Conservation (phyloP, 2,888 invertebrate species). For the Euclidia mi region DNA sequence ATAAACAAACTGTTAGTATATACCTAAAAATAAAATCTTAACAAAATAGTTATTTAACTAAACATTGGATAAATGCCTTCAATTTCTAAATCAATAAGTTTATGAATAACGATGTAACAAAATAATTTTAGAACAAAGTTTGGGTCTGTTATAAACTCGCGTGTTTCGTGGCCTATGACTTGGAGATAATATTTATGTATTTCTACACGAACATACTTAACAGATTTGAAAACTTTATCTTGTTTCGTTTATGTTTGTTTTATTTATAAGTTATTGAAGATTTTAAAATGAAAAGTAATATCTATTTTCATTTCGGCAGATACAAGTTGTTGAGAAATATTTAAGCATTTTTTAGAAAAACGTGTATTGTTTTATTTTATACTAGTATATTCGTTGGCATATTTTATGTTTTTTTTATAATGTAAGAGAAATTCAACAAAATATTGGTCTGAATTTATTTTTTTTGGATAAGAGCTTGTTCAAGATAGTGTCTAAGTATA, state of each 20-base stretch:
- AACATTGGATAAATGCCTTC: no score
- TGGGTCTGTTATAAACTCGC: slow-evolving; percentile 23
- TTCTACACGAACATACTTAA: slow-evolving; percentile 54
- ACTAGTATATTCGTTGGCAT: not conserved
- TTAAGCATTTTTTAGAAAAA: not conserved
- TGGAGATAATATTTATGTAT: slow-evolving; percentile 40
- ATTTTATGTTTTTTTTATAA: no score
- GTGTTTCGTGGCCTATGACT: slow-evolving; percentile 24
- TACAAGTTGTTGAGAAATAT: not conserved
- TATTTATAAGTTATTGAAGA: slow-evolving; percentile 27
- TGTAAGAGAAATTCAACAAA: no score
- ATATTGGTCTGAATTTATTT: no score
- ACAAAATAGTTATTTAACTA: no score
- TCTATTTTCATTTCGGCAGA: not conserved
- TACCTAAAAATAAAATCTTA: no score
- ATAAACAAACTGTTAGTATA: no score
- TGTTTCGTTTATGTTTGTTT: slow-evolving; percentile 31
- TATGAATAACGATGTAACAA: no score
- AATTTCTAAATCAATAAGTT: no score
- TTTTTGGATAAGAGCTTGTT: no score
- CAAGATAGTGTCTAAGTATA: no score
- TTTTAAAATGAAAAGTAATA: slow-evolving; percentile 27
- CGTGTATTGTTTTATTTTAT: not conserved
- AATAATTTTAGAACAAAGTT: not conserved
- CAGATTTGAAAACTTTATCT: slow-evolving; percentile 64